Evolutionary conservation across 2,113 vertebrate genomes (phyloP), one percentile per base, ranked within the genome.

Genomic region (Catharus bicknelli): DNA sequence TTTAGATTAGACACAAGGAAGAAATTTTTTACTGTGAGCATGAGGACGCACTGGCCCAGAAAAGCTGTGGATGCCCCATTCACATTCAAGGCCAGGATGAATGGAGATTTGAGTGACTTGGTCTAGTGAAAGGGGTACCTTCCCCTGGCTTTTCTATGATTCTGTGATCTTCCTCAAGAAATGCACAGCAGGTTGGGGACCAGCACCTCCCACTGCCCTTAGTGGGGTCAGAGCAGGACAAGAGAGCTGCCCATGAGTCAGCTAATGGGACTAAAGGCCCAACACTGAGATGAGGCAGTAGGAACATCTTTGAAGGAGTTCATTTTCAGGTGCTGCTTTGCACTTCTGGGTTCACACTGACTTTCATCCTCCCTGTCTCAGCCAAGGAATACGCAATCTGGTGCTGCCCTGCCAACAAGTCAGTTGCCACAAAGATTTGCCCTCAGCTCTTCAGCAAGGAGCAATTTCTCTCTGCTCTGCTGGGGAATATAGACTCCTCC

Each of bases 211-310:
- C 7, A 0, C 18, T 58, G 43, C 13, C 32, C 10, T 51, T 23
- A 11, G 20, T 12, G 32, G 13, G 32, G 19, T 22, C 66, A 27
- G 48, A 27, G 43, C 25, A 32, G n/a, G 51, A 19, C 27, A 53
- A 0, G 0, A 55, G 50, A 55, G 5, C 26, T 42, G 17, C 45
- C 57, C 1, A 1, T 11, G 10, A 78, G 22, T 14, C 12, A 48
- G 13, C 11, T 42, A 30, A 25, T 1, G 0, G 25, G 19, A 30
- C n/a, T 53, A 36, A 53, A 67, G 22, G 7, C 15, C 13, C 34
- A 9, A 2, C 8, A 2, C 18, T 6, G 19, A 75, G 19, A 40
- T 0, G 1, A 72, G 19, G 14, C 12, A 93, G 51, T 32, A 42
- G 25, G 7, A 88, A 9, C 22, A 13, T 62, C 53, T 64, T 58